Conservation (phyloP, 1,140 invertebrate species). For the Atta texana region DNA sequence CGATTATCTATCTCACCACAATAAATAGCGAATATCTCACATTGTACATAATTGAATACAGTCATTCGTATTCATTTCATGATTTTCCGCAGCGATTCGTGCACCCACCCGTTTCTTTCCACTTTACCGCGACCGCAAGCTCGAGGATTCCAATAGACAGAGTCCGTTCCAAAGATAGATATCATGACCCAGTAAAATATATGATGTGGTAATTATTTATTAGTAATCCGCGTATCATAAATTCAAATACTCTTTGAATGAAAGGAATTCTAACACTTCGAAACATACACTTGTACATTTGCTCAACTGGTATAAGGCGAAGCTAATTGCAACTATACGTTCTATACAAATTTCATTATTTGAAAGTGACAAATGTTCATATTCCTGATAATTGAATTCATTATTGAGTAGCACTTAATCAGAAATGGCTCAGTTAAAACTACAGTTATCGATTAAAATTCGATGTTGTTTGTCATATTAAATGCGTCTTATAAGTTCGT, state of each 20-base stretch:
- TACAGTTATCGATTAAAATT: conserved; percentile 39
- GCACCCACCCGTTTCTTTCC: conserved; percentile 13
- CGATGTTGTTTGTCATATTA: conserved; percentile 11
- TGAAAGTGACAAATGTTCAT: neutral
- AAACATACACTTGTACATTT: conserved; percentile 9
- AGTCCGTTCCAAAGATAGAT: neutral
- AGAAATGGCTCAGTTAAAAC: conserved; percentile 25
- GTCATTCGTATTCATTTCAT: conserved; percentile 73
- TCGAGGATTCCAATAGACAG: neutral
- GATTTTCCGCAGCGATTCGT: conserved; percentile 51
- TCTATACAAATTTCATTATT: conserved; percentile 40
- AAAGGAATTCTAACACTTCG: neutral
- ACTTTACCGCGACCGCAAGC: neutral
- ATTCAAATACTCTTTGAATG: neutral
- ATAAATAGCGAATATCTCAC: conserved; percentile 67
- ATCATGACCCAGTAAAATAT: neutral
- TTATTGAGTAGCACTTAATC: conserved; percentile 31
- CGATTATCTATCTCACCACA: conserved; percentile 6
- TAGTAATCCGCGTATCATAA: neutral
- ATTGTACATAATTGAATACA: conserved; percentile 70
- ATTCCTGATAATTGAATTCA: conserved; percentile 48
- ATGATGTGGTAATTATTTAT: conserved; percentile 9
- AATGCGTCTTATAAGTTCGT: conserved; percentile 29
- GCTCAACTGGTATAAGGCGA: neutral
- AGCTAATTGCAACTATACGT: neutral